Percentiles rank a stretch among this genome's conserved stretches.
phyloP scores from a whole-genome alignment of 2,888 invertebrate species.

The Hymenopus coronatus region DNA sequence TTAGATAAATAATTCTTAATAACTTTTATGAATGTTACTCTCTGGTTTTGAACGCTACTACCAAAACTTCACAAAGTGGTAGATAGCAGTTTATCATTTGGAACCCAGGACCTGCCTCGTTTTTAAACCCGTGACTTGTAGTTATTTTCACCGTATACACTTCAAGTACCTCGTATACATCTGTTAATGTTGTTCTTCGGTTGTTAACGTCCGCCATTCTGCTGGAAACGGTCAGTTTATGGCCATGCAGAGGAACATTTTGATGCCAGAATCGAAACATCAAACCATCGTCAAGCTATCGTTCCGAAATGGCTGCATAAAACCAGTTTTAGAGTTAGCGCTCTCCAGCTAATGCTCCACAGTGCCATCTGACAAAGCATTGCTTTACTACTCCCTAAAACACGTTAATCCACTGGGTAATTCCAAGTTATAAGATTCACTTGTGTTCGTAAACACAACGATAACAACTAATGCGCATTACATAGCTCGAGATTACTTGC shows the following conservation, averaged over 20 bases:
- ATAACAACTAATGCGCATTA: neutral
- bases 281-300: neutral
- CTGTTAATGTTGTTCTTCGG: neutral
- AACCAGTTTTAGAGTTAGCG: neutral
- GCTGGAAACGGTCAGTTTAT: neutral
- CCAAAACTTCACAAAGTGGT: no score
- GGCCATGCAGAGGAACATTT: neutral
- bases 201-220: neutral
- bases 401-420: neutral
- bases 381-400: neutral
- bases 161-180: no score
- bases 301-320: neutral
- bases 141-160: no score
- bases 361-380: neutral
- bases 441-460: neutral
- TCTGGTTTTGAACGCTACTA: no score
- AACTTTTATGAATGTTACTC: no score
- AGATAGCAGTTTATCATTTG: no score
- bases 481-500: neutral
- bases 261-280: neutral
- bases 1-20: no score
- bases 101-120: no score
- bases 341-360: neutral
- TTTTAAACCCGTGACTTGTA: no score
- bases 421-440: neutral